Conservation (phyloP, 2,113 vertebrate species). For the Microtus oregoni region DNA sequence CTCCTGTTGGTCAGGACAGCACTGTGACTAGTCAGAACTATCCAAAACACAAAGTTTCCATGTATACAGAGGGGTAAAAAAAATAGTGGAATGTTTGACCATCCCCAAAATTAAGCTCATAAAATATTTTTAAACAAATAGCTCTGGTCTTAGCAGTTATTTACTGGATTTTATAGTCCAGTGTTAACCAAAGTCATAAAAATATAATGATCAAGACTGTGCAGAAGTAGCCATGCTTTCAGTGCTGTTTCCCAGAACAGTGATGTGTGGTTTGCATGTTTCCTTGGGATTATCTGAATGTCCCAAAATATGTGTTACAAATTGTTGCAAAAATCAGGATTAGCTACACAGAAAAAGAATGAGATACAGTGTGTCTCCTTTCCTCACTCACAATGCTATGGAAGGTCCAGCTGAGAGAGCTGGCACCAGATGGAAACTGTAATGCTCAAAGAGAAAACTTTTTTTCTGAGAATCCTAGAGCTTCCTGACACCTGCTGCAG, state of each 20-base stretch:
- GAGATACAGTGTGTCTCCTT: conserved; percentile 68
- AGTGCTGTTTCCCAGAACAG: conserved; percentile 84
- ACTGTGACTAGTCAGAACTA: not conserved
- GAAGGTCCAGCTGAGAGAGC: conserved; percentile 78
- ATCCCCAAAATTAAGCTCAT: conserved; percentile 80
- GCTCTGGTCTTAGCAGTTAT: conserved; percentile 86
- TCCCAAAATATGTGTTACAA: conserved; percentile 82
- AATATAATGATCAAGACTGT: conserved; percentile 84
- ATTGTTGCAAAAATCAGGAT: conserved; percentile 80
- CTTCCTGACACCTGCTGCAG: not conserved
- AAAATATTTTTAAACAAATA: conserved; percentile 85
- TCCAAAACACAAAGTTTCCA: conserved; percentile 65
- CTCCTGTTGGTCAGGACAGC: not conserved
- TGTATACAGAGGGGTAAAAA: not conserved
- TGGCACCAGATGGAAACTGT: conserved; percentile 54
- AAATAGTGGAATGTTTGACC: conserved; percentile 57
- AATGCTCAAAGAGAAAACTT: not conserved
- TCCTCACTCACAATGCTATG: conserved; percentile 38
- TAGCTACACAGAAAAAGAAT: conserved; percentile 81
- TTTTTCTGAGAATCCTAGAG: not conserved
- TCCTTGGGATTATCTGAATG: conserved; percentile 78
- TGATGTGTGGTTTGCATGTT: conserved; percentile 79
- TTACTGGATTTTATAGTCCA: conserved; percentile 85
- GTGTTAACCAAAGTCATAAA: conserved; percentile 86
- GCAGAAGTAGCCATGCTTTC: conserved; percentile 78